These are phyloP conservation scores for Urocyon cinereoargenteus DNA, from an alignment of 2,797 vertebrate genomes.

Conservation along the genomic window DNA sequence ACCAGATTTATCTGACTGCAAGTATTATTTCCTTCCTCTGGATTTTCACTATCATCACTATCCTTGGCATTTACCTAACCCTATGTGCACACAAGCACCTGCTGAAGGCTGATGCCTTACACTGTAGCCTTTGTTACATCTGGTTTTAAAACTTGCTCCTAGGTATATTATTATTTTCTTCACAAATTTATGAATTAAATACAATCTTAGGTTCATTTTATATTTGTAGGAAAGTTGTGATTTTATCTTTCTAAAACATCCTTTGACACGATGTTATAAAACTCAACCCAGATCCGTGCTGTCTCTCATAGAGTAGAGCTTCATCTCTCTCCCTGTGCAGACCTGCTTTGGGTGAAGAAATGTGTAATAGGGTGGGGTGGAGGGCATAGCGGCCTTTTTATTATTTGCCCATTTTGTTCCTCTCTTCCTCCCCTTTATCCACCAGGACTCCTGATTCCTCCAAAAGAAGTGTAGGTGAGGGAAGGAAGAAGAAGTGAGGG, in stretches of 20 bases:
- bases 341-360: background rate
- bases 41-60: background rate
- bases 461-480: background rate
- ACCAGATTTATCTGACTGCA: background rate
- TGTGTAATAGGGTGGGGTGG: background rate
- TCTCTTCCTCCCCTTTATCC: background rate
- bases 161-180: background rate
- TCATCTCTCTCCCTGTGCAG: background rate
- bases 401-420: background rate
- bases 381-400: background rate
- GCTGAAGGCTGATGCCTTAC: background rate
- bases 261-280: background rate
- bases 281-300: background rate
- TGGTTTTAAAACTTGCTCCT: background rate
- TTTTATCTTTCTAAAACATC: slow-evolving; percentile 10
- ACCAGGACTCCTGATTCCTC: background rate
- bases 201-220: background rate
- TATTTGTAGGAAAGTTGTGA: background rate
- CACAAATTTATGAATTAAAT: background rate
- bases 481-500: background rate
- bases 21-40: background rate
- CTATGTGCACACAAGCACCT: background rate
- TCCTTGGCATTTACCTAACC: background rate
- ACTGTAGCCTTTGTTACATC: background rate
- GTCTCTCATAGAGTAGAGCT: background rate